Percentiles rank a stretch among this genome's conserved stretches.
Evolutionary conservation across 2,888 invertebrate genomes (phyloP).

Genomic region (Helobdella robusta): DNA sequence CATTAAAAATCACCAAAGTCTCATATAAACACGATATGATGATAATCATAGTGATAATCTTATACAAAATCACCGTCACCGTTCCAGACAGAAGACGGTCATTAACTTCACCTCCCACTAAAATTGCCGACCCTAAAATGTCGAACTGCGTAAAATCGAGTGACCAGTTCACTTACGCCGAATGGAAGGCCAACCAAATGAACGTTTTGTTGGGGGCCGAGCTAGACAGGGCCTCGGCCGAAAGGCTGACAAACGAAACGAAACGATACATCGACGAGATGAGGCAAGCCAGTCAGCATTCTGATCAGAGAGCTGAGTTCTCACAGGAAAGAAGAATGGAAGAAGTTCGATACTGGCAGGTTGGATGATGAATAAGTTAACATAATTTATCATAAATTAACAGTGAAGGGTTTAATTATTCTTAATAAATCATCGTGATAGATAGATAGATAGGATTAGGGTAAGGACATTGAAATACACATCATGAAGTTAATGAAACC

Average conservation of each 20-base stretch:
- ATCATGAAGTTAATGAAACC: too few species aligned
- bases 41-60: too few species aligned
- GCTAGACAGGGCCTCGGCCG: conserved; percentile 20
- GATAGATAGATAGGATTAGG: too few species aligned
- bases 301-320: conserved; percentile 17
- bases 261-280: conserved; percentile 20
- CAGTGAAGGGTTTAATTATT: too few species aligned
- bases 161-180: conserved; percentile 19
- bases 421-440: too few species aligned
- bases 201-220: conserved; percentile 20
- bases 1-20: too few species aligned
- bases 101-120: too few species aligned
- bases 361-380: neutral
- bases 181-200: conserved; percentile 24
- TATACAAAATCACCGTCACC: too few species aligned
- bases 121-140: conserved; percentile 10
- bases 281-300: conserved; percentile 11
- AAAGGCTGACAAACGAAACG: conserved; percentile 18
- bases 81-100: too few species aligned
- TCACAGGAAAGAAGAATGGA: conserved; percentile 8
- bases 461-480: too few species aligned
- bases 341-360: conserved; percentile 22
- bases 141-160: conserved; percentile 3
- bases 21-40: too few species aligned
- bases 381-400: too few species aligned